Evolutionary conservation across 2,888 invertebrate species (phyloP).

Genomic region (Gandaritis pyraliata): DNA sequence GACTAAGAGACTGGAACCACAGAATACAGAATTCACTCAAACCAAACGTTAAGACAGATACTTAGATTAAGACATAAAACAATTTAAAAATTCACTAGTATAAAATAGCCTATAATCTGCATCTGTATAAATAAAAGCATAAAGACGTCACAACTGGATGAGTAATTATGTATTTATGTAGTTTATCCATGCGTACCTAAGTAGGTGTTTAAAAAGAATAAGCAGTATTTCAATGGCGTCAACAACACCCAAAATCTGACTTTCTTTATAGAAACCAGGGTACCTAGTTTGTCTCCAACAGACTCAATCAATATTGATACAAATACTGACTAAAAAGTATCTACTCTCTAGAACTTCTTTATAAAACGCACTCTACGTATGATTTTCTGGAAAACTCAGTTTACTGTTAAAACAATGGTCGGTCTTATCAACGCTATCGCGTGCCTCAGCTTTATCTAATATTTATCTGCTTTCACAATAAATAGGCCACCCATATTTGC

Average conservation of each 20-base stretch:
- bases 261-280: too few relatives aligned
- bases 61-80: neutral
- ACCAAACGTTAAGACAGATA: too few relatives aligned
- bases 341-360: too few relatives aligned
- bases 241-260: neutral
- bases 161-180: conserved; percentile 44
- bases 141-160: conserved; percentile 60
- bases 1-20: too few relatives aligned
- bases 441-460: conserved; percentile 17
- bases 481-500: conserved; percentile 30
- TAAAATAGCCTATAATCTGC: conserved; percentile 66
- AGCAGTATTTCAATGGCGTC: too few relatives aligned
- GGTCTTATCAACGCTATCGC: conserved; percentile 21
- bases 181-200: conserved; percentile 19
- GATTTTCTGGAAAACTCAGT: too few relatives aligned
- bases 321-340: too few relatives aligned
- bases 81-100: conserved; percentile 34
- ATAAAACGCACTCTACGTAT: too few relatives aligned
- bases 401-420: conserved; percentile 1
- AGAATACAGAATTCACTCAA: too few relatives aligned
- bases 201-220: conserved; percentile 19
- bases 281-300: too few relatives aligned
- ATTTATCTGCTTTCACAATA: conserved; percentile 30
- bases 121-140: conserved; percentile 68
- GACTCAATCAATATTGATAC: too few relatives aligned